These are phyloP conservation scores for Ophion ventricosus DNA, from an alignment of 2,888 invertebrate genomes.

Conservation along the genomic window DNA sequence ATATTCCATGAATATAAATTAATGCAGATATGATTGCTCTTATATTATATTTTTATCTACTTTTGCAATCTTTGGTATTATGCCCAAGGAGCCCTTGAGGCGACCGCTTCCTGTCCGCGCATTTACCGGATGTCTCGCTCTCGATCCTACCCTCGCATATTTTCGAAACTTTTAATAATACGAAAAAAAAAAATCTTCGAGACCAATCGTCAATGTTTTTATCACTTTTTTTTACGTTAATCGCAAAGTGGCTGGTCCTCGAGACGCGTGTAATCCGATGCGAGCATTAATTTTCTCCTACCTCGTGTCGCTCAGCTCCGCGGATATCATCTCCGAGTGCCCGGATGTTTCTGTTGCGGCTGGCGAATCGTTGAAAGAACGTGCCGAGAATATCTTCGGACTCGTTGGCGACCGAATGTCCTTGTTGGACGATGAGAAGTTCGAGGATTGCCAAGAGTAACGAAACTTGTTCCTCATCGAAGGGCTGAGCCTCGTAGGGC, in stretches of 20 bases:
- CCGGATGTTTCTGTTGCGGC: slow-evolving; percentile 53
- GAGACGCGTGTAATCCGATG: too few species aligned
- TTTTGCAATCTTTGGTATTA: too few species aligned
- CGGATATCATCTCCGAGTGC: neutral
- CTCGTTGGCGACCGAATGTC: slow-evolving; percentile 47
- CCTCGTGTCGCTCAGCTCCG: slow-evolving; percentile 56
- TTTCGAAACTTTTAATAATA: neutral
- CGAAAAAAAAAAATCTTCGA: neutral
- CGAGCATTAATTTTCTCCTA: too few species aligned
- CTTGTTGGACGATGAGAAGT: slow-evolving; percentile 3
- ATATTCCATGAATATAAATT: too few species aligned
- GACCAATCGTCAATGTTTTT: neutral
- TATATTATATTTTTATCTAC: too few species aligned
- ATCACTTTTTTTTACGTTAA: too few species aligned
- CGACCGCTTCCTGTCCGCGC: too few species aligned
- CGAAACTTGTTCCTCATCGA: slow-evolving; percentile 59
- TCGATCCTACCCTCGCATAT: neutral
- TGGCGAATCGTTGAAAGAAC: slow-evolving; percentile 48
- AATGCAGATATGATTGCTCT: too few species aligned
- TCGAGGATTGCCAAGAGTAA: slow-evolving; percentile 71
- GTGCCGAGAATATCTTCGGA: slow-evolving; percentile 46
- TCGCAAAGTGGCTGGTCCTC: too few species aligned
- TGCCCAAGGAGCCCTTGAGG: too few species aligned
- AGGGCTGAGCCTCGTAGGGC: slow-evolving; percentile 66
- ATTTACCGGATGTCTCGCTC: too few species aligned